A percentile compares a stretch with the other conserved stretches of the same genome.
phyloP scores from a whole-genome alignment of 2,113 vertebrate species.

The Megatriorchis doriae region DNA sequence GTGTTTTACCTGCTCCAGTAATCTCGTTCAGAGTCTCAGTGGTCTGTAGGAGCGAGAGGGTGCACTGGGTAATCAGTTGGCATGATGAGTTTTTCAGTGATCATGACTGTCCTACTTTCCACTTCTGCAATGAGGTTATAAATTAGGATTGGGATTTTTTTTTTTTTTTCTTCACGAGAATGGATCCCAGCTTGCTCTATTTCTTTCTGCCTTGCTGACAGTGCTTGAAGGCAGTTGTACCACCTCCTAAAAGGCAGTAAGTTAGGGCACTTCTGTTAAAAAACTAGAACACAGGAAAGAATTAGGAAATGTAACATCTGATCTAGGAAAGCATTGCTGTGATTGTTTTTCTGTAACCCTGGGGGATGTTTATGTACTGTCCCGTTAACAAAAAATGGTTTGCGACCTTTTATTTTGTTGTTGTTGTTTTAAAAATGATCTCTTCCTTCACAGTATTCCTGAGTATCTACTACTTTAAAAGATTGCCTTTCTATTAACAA shows the following conservation, averaged over 20 bases:
- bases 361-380: background rate
- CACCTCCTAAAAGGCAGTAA: background rate
- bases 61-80: background rate
- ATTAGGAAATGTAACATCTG: background rate
- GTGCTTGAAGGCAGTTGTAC: background rate
- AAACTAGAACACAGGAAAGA: background rate
- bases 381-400: background rate
- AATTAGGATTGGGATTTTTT: background rate
- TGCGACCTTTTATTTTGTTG: background rate
- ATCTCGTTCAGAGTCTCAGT: background rate
- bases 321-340: background rate
- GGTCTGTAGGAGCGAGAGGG: background rate
- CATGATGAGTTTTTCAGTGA: background rate
- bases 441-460: background rate
- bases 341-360: background rate
- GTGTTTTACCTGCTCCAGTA: background rate
- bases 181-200: background rate
- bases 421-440: background rate
- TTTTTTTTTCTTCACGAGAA: background rate
- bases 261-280: background rate
- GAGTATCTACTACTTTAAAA: background rate
- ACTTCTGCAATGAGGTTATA: background rate
- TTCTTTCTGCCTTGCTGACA: background rate
- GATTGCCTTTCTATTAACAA: background rate
- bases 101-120: background rate